Base-by-base conservation (phyloP, 2,797 vertebrate species). In the Phoeniculus purpureus region DNA sequence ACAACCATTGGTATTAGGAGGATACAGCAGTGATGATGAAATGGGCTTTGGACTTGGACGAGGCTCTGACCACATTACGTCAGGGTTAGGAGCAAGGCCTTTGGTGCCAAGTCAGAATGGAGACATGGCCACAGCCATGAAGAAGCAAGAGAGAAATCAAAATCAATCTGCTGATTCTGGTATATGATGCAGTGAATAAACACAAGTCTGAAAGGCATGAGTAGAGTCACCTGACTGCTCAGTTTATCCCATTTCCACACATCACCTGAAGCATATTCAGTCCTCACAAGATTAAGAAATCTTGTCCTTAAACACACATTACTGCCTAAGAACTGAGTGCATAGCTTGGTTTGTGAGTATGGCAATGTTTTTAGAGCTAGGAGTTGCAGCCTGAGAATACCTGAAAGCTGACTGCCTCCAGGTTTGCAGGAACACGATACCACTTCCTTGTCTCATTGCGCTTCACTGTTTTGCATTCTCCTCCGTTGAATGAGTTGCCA, bases 401-500 rank as follows among this genome's bases (percentile, higher is more conserved):
- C 98, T 99, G 97, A 37, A 99, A 98, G 60, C 94, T 97, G 91
- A 99, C 97, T 81, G 37, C 95, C 67, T 99, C 97, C 60, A 99
- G 94, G 92, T 99, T 99, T 4, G 95, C 97, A 7, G 99, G 97
- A n/a, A 99, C n/a, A 10, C 98, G 97, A 43, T 98, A 98, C 1
- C 83, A 96, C 66, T 98, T 98, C 52, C 97, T 97, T 9, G 82
- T 98, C n/a, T 77, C 95, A 2, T 55, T 96, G 68, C 81, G 98
- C 87, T 96, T 98, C 92, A 93, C 94, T 47, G 98, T 95, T 66
- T 7, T 89, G 89, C 98, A 99, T 17, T 74, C 87, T 90, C 97
- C 98, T 92, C 98, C 99, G 89, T 98, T 98, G 85, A 99, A 98
- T 37, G 96, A 97, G 94, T 98, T 99, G 87, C 97, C 98, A 81